Percentiles rank a stretch among this genome's conserved stretches.
Evolutionary conservation across 2,113 vertebrate genomes (phyloP).

Genomic region (Hippocampus guttulatus): DNA sequence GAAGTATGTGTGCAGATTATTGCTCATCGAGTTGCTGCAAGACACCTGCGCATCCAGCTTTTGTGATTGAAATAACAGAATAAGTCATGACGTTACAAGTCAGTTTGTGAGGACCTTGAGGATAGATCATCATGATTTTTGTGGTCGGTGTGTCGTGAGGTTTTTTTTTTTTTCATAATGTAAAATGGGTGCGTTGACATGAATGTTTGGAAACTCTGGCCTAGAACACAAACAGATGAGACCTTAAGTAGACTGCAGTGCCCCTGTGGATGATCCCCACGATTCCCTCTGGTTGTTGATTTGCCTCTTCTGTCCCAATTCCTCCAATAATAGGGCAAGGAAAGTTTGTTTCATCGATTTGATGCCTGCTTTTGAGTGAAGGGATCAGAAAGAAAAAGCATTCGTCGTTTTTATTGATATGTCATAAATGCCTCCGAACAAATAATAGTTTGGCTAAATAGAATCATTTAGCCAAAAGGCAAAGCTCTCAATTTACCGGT

Average conservation of each 20-base stretch:
- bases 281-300: conserved; percentile 59
- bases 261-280: conserved; percentile 67
- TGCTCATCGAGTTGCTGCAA: conserved; percentile 76
- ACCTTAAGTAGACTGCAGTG: conserved; percentile 63
- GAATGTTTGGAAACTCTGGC: neutral
- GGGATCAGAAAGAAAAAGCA: conserved; percentile 24
- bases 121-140: neutral
- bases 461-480: too few species aligned
- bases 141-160: neutral
- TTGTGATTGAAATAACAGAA: neutral
- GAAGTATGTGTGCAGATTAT: conserved; percentile 76
- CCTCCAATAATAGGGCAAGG: conserved; percentile 55
- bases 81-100: neutral
- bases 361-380: conserved; percentile 19
- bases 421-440: neutral
- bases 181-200: neutral
- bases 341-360: conserved; percentile 43
- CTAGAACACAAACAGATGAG: conserved; percentile 38
- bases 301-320: conserved; percentile 37
- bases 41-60: conserved; percentile 60
- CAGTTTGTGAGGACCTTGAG: neutral
- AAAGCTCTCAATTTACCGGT: too few species aligned
- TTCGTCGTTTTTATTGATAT: conserved; percentile 14
- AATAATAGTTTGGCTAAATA: too few species aligned
- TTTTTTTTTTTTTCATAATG: neutral